phyloP scores from a whole-genome alignment of 2,797 vertebrate genomes.

The Pampus argenteus region DNA sequence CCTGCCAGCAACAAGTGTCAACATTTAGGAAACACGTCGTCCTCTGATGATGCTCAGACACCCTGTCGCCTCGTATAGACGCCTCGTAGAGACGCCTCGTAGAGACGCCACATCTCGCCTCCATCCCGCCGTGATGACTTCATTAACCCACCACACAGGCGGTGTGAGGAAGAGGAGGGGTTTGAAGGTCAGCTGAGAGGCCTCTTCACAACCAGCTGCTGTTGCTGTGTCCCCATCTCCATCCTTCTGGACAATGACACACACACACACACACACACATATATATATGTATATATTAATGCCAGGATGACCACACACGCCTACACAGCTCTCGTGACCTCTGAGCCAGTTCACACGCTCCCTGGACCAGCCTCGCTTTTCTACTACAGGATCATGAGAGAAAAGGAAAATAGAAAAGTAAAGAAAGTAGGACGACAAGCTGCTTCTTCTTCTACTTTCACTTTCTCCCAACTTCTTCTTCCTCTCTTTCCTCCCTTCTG shows the following conservation, averaged over 20 bases:
- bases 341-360: slow-evolving; percentile 76
- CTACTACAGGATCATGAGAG: background rate
- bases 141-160: slow-evolving; percentile 60
- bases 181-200: slow-evolving; percentile 66
- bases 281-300: slow-evolving; percentile 68
- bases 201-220: slow-evolving; percentile 75
- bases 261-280: slow-evolving; percentile 16
- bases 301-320: slow-evolving; percentile 45
- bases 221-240: slow-evolving; percentile 57
- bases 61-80: slow-evolving; percentile 10
- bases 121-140: slow-evolving; percentile 77
- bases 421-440: too few species aligned
- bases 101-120: slow-evolving; percentile 59
- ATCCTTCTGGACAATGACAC: slow-evolving; percentile 68
- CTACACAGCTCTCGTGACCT: slow-evolving; percentile 65
- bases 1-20: background rate
- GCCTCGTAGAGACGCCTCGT: slow-evolving; percentile 27
- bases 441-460: too few species aligned
- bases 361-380: slow-evolving; percentile 51
- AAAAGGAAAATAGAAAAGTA: background rate
- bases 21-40: slow-evolving; percentile 15
- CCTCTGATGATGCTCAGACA: slow-evolving; percentile 3
- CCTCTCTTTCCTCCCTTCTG: background rate
- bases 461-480: background rate
- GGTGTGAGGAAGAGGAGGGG: slow-evolving; percentile 68